Base-by-base conservation (phyloP, 2,888 invertebrate genomes). In the Tenthredo scrophulariae region DNA sequence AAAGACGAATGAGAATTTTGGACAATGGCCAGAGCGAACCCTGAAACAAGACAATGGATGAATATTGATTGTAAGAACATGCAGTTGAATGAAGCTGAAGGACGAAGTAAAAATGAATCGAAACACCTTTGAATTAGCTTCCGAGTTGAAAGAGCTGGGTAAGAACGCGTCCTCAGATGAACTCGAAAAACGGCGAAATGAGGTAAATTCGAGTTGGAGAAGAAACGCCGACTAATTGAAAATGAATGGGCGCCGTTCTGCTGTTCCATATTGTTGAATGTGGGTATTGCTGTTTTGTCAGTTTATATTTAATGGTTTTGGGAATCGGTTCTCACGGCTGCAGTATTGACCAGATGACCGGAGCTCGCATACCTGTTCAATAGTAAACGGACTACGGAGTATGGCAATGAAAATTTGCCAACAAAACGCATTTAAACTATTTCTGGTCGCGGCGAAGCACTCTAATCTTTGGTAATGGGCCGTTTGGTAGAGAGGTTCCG, bases 401-500 rank as follows among this genome's bases (percentile, higher is more conserved):
- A 74, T 43, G 43, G 74, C 74, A 74, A 74, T 74, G 74, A 43
- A 74, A 74, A 40, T 74, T 40, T 43, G 26, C 43, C 43, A 50
- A 26, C 50, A 72, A 74, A 22, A 43, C 43, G 43, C 10, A 22
- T 43, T 29, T 77, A 54, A 29, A 54, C 29, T 77, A 29, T 33
- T 46, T 77, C 50, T 33, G 40, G 62, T 33, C 58, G 58, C 54
- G 80, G 22, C 80, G 77, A 77, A 54, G 77, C 50, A 77, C 77
- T 77, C 77, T 77, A 77, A 77, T 77, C 54, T 77, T 54, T 54
- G 62, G 37, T 80, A 80, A 80, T 80, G 80, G 80, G 37, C 62
- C 80, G 80, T 62, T 80, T 62, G 80, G 62, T 50, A 7, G n/a
- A 54, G 18, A 54, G 54, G 54, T 54, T 54, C n/a, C n/a, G 54